Percentiles rank a stretch among this genome's conserved stretches.
phyloP scores from a whole-genome alignment of 2,113 vertebrate species.

The Carassius auratus region DNA sequence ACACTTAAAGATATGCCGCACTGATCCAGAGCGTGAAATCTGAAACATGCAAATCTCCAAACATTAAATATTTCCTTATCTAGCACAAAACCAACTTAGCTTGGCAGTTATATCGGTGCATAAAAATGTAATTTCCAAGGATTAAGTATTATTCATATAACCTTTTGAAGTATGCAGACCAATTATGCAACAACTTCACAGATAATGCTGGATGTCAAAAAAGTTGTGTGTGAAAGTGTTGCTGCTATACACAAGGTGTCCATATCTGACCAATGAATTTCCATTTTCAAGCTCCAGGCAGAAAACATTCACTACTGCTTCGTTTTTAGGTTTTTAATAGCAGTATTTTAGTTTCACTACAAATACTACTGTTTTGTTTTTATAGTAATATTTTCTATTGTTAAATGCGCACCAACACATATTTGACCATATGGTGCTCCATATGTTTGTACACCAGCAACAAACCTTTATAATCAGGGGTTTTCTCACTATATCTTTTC shows the following conservation, averaged over 20 bases:
- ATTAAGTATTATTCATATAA: background rate
- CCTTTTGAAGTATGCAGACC: background rate
- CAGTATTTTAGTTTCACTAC: background rate
- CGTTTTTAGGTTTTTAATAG: background rate
- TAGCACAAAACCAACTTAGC: background rate
- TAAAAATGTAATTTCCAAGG: background rate
- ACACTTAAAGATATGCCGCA: background rate
- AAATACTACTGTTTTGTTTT: background rate
- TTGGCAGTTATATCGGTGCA: background rate
- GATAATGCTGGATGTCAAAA: slow-evolving; percentile 10
- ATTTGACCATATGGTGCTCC: slow-evolving; percentile 10
- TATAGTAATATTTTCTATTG: background rate
- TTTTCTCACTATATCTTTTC: background rate
- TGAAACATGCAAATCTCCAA: background rate
- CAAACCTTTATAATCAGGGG: background rate
- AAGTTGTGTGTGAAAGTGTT: background rate
- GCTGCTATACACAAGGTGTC: background rate
- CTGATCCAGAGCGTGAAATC: slow-evolving; percentile 9
- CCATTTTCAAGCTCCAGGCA: background rate
- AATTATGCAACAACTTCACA: background rate
- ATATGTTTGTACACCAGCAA: slow-evolving; percentile 4
- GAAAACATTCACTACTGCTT: background rate
- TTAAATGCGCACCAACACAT: background rate
- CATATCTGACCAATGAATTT: background rate
- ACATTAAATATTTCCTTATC: background rate